A percentile compares a stretch with the other conserved stretches of the same genome.
These are phyloP conservation scores for Drosophila trapezifrons DNA, from an alignment of 1,140 invertebrate species.

Conservation along the genomic window DNA sequence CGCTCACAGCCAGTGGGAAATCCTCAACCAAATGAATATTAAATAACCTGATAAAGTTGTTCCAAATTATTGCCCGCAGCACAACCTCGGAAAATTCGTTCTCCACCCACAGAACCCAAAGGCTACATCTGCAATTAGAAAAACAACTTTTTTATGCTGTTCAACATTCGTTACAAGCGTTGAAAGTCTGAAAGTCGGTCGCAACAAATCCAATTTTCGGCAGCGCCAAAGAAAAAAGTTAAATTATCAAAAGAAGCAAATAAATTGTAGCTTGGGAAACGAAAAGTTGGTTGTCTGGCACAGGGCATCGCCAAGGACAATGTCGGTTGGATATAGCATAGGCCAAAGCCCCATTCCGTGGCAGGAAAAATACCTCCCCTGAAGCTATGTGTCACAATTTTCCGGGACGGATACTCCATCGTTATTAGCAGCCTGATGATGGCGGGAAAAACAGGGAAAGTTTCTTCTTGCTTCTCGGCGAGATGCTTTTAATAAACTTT, in stretches of 20 bases:
- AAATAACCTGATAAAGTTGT: constrained; percentile 50
- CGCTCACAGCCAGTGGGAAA: not conserved
- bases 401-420: constrained; percentile 52
- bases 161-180: constrained; percentile 51
- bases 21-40: constrained; percentile 42
- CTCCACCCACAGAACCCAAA: not conserved
- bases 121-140: constrained; percentile 43
- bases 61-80: constrained; percentile 19
- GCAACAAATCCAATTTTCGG: constrained; percentile 62
- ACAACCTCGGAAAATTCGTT: not conserved
- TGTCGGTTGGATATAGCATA: constrained; percentile 2
- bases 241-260: constrained; percentile 62
- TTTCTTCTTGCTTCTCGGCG: constrained; percentile 26
- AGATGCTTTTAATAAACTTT: constrained; percentile 77
- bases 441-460: constrained; percentile 30
- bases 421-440: constrained; percentile 48
- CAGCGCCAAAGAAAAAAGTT: constrained; percentile 44
- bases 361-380: constrained; percentile 25
- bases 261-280: constrained; percentile 49
- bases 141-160: constrained; percentile 39
- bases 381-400: constrained; percentile 72
- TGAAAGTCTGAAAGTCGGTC: constrained; percentile 54
- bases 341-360: constrained; percentile 14
- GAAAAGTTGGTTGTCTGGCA: constrained; percentile 43
- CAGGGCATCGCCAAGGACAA: constrained; percentile 25